Base-by-base conservation (phyloP, 2,888 invertebrate species). In the Seira musarum region DNA sequence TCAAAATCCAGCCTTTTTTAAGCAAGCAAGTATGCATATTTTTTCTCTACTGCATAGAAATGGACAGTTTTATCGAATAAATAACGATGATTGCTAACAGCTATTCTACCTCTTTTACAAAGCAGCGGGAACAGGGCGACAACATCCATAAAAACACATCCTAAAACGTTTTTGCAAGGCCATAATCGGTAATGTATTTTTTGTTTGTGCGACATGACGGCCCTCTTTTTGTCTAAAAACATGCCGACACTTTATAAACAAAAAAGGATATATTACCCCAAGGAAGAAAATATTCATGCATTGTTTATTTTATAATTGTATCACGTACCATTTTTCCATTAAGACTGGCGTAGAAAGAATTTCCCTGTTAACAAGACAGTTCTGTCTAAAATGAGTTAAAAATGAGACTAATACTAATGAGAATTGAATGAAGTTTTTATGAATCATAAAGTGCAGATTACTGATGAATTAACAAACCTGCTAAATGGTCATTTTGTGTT, bases 161-260 rank as follows among this genome's bases (percentile, higher is more conserved):
- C 30, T 5, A 30, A 30, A 30, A 30, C 30, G 30, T 30, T 49
- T 49, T 49, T n/a, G 17, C 49, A 13, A 49, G 49, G 15, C 49
- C 49, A 49, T 49, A 49, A 49, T 49, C 49, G 49, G 49, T 49
- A 49, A 49, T 49, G 49, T 13, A 49, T 49, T n/a, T 49, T n/a
- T n/a, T n/a, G n/a, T n/a, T n/a, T n/a, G n/a, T 49, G 49, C 15
- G 13, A 49, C 49, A 49, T 49, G 49, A n/a, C 3, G 3, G 49
- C 15, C 49, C 2, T n/a, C 15, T 49, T 49, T 49, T 49, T 49
- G 15, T 3, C 17, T 8, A n/a, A 49, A 49, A 49, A 49, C 3
- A 49, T 49, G 49, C 49, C 49, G 49, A 49, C 49, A 49, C 49
- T 49, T 49, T 49, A 30, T 30, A 49, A 49, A 13, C 49, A n/a